Conservation (phyloP, 2,888 invertebrate genomes). For the Lasioglossum villosulum region DNA sequence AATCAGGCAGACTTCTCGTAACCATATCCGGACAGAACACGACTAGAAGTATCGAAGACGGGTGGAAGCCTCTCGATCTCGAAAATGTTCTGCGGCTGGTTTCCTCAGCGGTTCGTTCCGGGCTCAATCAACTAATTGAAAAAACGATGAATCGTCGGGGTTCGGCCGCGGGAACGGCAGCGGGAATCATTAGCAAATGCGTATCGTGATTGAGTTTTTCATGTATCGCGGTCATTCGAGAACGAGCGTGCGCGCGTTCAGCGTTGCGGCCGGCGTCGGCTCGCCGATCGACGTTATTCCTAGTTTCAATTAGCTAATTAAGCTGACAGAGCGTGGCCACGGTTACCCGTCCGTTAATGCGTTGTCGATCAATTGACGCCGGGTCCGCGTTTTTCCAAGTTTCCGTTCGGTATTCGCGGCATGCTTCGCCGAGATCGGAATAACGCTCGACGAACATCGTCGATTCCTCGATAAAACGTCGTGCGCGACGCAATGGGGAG, state of each 20-base stretch:
- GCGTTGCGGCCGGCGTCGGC: neutral
- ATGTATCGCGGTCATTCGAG: constrained; percentile 61
- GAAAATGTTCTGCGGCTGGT: neutral
- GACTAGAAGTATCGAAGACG: neutral
- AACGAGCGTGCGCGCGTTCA: constrained; percentile 14
- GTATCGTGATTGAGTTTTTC: constrained; percentile 71
- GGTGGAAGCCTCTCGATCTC: neutral
- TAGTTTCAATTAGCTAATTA: constrained; percentile 69
- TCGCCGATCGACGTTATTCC: constrained; percentile 50
- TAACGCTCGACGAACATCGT: neutral
- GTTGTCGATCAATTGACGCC: constrained; percentile 21
- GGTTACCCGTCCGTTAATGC: constrained; percentile 35
- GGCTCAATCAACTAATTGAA: constrained; percentile 69
- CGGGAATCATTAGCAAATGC: constrained; percentile 70
- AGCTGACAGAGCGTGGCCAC: constrained; percentile 39
- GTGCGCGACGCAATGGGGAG: neutral
- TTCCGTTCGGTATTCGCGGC: neutral
- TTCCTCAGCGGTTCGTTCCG: constrained; percentile 23
- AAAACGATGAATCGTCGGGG: constrained; percentile 58
- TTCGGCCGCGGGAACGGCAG: constrained; percentile 18
- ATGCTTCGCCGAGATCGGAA: neutral
- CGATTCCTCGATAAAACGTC: constrained; percentile 5
- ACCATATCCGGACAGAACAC: neutral
- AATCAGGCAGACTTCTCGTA: neutral
- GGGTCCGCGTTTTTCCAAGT: neutral